Percentiles rank a stretch among this genome's conserved stretches.
phyloP scores from a whole-genome alignment of 2,113 vertebrate species.

The Hypanus sabinus region DNA sequence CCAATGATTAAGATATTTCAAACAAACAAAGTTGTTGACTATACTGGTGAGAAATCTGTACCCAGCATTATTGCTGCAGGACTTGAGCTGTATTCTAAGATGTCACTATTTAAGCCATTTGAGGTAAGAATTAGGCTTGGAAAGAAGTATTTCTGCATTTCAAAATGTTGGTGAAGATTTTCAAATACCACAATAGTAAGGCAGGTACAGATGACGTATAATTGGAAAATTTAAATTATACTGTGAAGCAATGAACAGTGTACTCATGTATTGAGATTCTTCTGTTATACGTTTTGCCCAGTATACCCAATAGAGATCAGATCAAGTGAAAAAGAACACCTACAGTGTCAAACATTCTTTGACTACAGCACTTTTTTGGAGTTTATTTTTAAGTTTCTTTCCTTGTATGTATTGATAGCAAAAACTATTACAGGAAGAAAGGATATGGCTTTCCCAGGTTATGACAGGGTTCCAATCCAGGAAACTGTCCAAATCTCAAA shows the following conservation, averaged over 20 bases:
- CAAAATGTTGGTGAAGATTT: slow-evolving; percentile 14
- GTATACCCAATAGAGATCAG: neutral
- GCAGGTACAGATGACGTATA: neutral
- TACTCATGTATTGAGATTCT: neutral
- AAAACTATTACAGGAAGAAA: neutral
- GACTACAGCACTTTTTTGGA: too few relatives aligned
- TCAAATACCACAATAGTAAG: neutral
- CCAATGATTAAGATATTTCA: slow-evolving; percentile 95
- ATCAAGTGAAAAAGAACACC: neutral
- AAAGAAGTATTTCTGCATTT: neutral
- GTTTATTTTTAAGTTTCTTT: neutral
- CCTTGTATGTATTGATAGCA: neutral
- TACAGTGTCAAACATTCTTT: neutral
- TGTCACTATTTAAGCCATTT: slow-evolving; percentile 71
- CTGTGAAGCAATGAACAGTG: neutral
- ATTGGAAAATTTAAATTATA: neutral
- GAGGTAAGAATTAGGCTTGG: slow-evolving; percentile 61
- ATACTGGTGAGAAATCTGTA: slow-evolving; percentile 77
- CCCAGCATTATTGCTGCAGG: slow-evolving; percentile 75
- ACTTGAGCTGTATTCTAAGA: slow-evolving; percentile 84
- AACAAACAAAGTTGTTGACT: slow-evolving; percentile 86
- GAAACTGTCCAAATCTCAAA: too few relatives aligned
- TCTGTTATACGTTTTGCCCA: neutral
- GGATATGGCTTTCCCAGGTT: neutral
- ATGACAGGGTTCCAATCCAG: too few relatives aligned